phyloP scores from a whole-genome alignment of 2,113 vertebrate species.

The Phalacrocorax carbo region DNA sequence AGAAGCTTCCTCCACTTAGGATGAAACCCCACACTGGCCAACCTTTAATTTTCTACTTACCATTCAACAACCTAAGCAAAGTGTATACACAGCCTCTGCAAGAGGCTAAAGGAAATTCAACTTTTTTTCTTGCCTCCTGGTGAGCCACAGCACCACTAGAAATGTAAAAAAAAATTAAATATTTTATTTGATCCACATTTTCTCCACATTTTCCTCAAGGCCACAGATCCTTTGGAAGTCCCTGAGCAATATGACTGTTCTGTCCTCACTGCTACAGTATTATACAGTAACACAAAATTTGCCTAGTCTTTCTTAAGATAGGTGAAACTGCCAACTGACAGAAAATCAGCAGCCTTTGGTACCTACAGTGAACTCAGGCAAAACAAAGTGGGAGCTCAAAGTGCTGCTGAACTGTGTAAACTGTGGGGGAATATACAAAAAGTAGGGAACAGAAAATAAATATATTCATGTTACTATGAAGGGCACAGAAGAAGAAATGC shows the following conservation, averaged over 20 bases:
- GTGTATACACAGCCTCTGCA: background rate
- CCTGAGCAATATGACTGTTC: background rate
- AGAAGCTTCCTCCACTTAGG: background rate
- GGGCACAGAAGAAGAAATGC: background rate
- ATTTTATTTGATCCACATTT: background rate
- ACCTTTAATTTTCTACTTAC: background rate
- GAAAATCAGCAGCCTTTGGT: background rate
- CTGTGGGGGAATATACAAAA: background rate
- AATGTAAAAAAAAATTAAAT: background rate
- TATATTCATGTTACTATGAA: background rate
- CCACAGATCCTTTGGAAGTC: background rate
- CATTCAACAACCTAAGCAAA: background rate
- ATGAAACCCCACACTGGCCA: background rate
- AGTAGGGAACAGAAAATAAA: background rate
- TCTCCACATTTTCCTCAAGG: background rate
- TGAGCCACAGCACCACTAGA: background rate
- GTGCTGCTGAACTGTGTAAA: accelerated
- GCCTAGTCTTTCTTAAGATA: background rate
- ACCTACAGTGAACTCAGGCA: background rate
- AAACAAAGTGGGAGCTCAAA: background rate
- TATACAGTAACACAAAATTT: background rate
- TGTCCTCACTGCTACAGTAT: background rate
- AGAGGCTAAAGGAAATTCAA: background rate
- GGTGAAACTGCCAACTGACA: background rate
- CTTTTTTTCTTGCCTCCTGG: background rate